Conservation (phyloP, 2,888 invertebrate genomes). For the Eupithecia dodoneata region DNA sequence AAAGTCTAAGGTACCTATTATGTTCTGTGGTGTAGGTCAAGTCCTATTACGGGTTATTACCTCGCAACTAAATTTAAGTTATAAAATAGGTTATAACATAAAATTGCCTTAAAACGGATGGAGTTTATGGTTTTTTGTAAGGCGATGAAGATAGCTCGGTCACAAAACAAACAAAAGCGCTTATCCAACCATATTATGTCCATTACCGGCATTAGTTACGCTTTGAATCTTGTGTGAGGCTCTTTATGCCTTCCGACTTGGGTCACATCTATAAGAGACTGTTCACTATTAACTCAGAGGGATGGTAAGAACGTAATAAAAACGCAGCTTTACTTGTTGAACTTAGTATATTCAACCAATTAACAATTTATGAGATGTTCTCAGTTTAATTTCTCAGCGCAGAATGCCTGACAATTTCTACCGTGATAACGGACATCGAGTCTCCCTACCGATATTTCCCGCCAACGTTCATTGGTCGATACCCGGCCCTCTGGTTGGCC, state of each 20-base stretch:
- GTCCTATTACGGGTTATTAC: slow-evolving; percentile 29
- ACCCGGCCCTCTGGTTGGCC: too few relatives aligned
- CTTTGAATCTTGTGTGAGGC: slow-evolving; percentile 40
- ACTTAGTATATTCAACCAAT: too few relatives aligned
- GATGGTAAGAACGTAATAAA: too few relatives aligned
- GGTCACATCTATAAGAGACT: too few relatives aligned
- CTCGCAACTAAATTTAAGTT: slow-evolving; percentile 25
- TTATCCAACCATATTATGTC: slow-evolving; percentile 7
- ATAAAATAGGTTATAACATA: slow-evolving; percentile 42
- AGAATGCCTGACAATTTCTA: too few relatives aligned
- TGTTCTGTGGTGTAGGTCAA: not conserved
- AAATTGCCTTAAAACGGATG: slow-evolving; percentile 43
- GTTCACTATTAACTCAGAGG: too few relatives aligned
- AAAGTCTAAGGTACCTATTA: not conserved
- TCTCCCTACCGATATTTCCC: too few relatives aligned
- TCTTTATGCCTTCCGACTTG: slow-evolving; percentile 19
- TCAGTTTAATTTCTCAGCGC: too few relatives aligned
- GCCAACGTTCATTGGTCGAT: too few relatives aligned
- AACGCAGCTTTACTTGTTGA: too few relatives aligned
- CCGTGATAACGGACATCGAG: too few relatives aligned
- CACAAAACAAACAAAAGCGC: slow-evolving; percentile 45
- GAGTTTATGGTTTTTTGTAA: slow-evolving; percentile 38
- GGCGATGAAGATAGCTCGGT: slow-evolving; percentile 37
- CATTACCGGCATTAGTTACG: slow-evolving; percentile 54
- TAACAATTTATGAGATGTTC: too few relatives aligned